Conservation (phyloP, 1,140 invertebrate species). For the Brachionus rotundiformis region DNA sequence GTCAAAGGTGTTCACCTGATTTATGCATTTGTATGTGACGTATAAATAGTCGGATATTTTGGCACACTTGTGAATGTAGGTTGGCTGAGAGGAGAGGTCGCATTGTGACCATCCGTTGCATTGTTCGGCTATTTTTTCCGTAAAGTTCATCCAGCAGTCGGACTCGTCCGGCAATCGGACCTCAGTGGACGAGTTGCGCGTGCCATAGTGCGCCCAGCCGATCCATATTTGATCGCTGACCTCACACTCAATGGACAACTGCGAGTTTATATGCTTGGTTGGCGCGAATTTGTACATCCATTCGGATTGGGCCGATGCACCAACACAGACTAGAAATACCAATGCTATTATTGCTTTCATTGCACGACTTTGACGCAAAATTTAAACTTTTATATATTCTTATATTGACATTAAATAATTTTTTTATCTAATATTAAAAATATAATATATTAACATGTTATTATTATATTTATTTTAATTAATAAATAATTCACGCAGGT, state of each 20-base stretch:
- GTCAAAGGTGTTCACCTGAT: slow-evolving; percentile 29
- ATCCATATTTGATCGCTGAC: slow-evolving; percentile 26
- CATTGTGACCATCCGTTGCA: slow-evolving; percentile 45
- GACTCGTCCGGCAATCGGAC: neutral
- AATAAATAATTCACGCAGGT: too few relatives aligned
- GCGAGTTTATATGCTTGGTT: slow-evolving; percentile 14
- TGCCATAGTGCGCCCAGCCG: slow-evolving; percentile 50
- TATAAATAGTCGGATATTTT: slow-evolving; percentile 34
- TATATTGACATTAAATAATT: slow-evolving; percentile 28
- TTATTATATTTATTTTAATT: neutral
- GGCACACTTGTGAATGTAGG: slow-evolving; percentile 48
- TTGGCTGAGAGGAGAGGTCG: neutral
- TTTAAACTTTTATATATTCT: neutral
- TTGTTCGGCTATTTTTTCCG: slow-evolving; percentile 51
- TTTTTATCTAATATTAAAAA: slow-evolving; percentile 6
- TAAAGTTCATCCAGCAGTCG: slow-evolving; percentile 51
- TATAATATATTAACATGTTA: neutral
- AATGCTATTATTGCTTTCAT: neutral
- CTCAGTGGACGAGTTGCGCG: neutral
- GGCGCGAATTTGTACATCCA: slow-evolving; percentile 44
- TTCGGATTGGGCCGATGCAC: neutral
- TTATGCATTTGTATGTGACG: slow-evolving; percentile 47
- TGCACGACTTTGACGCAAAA: neutral
- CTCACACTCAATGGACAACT: slow-evolving; percentile 39
- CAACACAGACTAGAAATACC: neutral